Evolutionary conservation across 2,888 invertebrate genomes (phyloP).

Genomic region (Xiphydria camelus): DNA sequence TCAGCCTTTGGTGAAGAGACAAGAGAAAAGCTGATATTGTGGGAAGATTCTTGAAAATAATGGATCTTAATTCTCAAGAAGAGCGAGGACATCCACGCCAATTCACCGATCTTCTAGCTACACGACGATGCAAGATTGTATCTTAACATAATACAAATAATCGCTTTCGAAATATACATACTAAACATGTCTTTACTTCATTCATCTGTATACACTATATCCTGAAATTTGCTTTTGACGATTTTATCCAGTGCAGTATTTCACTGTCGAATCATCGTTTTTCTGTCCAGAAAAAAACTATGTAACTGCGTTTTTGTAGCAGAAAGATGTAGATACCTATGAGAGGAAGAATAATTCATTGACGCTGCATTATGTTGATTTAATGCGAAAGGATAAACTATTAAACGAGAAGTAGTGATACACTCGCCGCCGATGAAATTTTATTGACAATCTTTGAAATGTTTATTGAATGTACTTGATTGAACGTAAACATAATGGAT

Average conservation of each 20-base stretch:
- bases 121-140: constrained; percentile 51
- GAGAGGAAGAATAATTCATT: constrained; percentile 12
- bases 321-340: constrained; percentile 22
- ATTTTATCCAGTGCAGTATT: neutral
- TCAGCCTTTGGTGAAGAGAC: neutral
- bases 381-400: no score
- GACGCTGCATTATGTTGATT: no score
- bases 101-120: constrained; percentile 37
- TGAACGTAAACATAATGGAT: no score
- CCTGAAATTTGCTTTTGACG: constrained; percentile 35
- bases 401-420: no score
- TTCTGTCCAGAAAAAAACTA: constrained; percentile 8
- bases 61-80: constrained; percentile 19
- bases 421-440: no score
- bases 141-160: constrained; percentile 50
- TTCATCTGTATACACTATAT: constrained; percentile 52
- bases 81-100: constrained; percentile 34
- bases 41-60: neutral
- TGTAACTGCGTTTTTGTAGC: constrained; percentile 20
- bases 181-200: constrained; percentile 51
- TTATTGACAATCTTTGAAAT: no score
- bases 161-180: constrained; percentile 52
- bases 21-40: constrained; percentile 11
- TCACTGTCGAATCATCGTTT: constrained; percentile 4
- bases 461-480: no score